A percentile compares a stretch with the other conserved stretches of the same genome.
Evolutionary conservation across 2,888 invertebrate genomes (phyloP).

Genomic region (Apodemia hepburni): DNA sequence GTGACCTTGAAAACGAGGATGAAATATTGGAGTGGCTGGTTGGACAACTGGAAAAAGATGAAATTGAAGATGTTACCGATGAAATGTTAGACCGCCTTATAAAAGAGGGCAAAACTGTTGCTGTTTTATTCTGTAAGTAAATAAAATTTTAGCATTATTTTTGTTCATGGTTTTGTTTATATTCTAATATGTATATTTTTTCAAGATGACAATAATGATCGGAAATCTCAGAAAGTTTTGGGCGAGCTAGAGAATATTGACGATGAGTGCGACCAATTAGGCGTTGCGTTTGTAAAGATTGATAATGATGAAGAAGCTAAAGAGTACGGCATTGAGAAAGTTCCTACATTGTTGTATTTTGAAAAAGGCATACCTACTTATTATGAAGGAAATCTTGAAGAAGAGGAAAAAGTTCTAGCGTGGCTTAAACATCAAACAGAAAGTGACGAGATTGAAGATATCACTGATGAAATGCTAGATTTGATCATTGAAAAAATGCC

Average conservation of each 20-base stretch:
- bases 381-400: conserved; percentile 92
- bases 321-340: conserved; percentile 94
- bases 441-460: conserved; percentile 95
- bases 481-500: conserved; percentile 93
- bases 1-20: conserved; percentile 93
- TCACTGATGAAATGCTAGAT: conserved; percentile 96
- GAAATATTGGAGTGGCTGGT: conserved; percentile 94
- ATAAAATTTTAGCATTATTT: background rate
- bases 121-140: conserved; percentile 93
- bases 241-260: conserved; percentile 96
- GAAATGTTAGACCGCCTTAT: conserved; percentile 95
- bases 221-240: conserved; percentile 90
- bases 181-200: conserved; percentile 24
- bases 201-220: conserved; percentile 93
- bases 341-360: conserved; percentile 92
- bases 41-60: conserved; percentile 93
- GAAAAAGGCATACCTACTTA: conserved; percentile 88
- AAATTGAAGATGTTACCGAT: conserved; percentile 96
- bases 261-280: conserved; percentile 93
- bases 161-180: conserved; percentile 25
- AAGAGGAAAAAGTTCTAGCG: conserved; percentile 92
- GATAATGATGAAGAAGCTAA: conserved; percentile 94
- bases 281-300: conserved; percentile 95
- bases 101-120: conserved; percentile 92
- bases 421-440: conserved; percentile 93